Conservation (phyloP, 2,888 invertebrate genomes). For the Globia sparganii region DNA sequence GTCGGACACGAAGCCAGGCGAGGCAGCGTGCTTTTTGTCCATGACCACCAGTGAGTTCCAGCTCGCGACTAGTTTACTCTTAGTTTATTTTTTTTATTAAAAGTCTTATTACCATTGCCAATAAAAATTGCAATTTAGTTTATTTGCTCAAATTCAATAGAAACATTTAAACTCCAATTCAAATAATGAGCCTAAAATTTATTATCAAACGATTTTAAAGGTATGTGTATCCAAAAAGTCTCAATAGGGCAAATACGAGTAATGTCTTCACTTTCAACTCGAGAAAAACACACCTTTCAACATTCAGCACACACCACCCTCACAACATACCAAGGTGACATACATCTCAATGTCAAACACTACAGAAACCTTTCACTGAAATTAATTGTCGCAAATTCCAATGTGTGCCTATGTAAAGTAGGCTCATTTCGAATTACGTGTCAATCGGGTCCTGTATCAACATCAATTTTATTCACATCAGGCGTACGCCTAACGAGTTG, state of each 20-base stretch:
- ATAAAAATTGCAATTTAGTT: background rate
- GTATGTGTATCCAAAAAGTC: background rate
- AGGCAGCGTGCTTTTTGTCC: no score
- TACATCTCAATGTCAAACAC: conserved; percentile 49
- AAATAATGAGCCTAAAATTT: background rate
- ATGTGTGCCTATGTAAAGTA: conserved; percentile 62
- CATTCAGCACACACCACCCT: background rate
- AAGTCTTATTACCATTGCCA: background rate
- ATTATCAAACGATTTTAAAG: background rate
- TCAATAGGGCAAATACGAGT: background rate
- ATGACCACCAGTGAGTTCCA: no score
- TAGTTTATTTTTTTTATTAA: background rate
- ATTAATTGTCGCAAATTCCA: conserved; percentile 54
- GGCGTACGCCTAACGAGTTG: conserved; percentile 63
- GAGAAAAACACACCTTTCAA: conserved; percentile 1
- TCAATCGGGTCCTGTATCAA: conserved; percentile 67
- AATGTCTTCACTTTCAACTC: background rate
- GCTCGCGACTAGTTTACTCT: no score
- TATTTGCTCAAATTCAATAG: background rate
- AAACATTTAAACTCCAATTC: background rate
- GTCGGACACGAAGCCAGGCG: no score
- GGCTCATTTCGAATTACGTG: conserved; percentile 62
- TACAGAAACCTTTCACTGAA: conserved; percentile 47
- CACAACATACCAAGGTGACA: conserved; percentile 37
- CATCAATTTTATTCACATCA: conserved; percentile 74